Evolutionary conservation across 1,140 invertebrate genomes (phyloP).

Genomic region (Bombus impatiens): DNA sequence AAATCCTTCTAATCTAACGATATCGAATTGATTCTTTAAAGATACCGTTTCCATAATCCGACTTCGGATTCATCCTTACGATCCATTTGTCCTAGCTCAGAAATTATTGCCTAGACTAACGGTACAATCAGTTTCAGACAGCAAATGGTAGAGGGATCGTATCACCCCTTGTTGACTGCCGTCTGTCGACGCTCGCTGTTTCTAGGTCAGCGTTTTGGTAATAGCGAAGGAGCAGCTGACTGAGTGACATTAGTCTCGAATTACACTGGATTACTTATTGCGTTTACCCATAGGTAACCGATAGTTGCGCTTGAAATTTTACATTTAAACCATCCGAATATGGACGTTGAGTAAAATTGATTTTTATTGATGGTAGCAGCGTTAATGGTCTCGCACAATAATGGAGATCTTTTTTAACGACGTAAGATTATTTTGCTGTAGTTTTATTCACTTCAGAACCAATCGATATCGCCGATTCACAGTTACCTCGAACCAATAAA

Average conservation of each 20-base stretch:
- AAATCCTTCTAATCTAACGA: background rate
- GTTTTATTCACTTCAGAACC: background rate
- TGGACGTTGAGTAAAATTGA: background rate
- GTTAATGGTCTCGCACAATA: background rate
- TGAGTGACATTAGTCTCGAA: constrained; percentile 6
- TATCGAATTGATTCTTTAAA: background rate
- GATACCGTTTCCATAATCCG: constrained; percentile 8
- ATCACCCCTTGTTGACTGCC: constrained; percentile 48
- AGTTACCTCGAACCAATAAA: background rate
- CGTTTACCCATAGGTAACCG: background rate
- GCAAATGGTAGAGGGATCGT: constrained; percentile 41
- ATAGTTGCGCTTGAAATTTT: background rate
- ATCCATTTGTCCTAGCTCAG: background rate
- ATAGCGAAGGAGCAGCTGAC: background rate
- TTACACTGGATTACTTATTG: constrained; percentile 15
- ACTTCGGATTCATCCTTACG: background rate
- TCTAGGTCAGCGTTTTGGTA: constrained; percentile 38
- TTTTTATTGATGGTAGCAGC: no score
- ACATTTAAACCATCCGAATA: background rate
- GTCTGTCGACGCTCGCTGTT: constrained; percentile 33
- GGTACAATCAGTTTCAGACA: constrained; percentile 34
- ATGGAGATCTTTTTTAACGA: background rate
- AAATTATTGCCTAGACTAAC: constrained; percentile 24
- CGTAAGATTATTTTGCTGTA: no score
- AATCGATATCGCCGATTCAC: background rate